These are phyloP conservation scores for Aviceda subcristata DNA, from an alignment of 2,113 vertebrate genomes.

Conservation along the genomic window DNA sequence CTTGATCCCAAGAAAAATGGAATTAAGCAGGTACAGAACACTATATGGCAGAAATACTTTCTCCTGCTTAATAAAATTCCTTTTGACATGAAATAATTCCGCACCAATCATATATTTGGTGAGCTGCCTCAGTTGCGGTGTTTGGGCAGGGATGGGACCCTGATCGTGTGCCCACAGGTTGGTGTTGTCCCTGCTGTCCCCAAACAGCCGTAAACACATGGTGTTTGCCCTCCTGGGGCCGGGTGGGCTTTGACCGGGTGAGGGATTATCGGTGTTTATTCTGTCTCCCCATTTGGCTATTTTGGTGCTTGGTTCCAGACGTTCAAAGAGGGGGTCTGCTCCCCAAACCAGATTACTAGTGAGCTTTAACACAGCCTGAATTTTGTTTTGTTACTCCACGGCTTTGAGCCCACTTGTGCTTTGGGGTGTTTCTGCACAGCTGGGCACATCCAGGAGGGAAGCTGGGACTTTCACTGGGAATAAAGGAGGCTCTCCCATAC, in stretches of 20 bases:
- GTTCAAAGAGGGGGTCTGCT: not conserved
- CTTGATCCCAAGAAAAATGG: not conserved
- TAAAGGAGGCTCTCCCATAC: not conserved
- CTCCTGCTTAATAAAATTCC: not conserved
- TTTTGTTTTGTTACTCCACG: not conserved
- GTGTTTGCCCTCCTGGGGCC: not conserved
- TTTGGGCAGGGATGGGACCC: not conserved
- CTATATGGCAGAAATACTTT: accelerated
- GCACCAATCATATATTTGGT: accelerated
- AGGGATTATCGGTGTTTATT: not conserved
- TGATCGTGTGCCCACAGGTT: accelerated
- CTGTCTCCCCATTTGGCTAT: not conserved
- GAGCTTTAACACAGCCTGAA: not conserved
- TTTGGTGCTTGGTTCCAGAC: not conserved
- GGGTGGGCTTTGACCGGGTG: not conserved
- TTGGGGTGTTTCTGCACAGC: not conserved
- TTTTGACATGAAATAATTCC: not conserved
- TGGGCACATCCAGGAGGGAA: not conserved
- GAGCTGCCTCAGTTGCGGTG: accelerated
- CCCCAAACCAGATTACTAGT: not conserved
- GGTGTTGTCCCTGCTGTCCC: not conserved
- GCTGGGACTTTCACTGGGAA: not conserved
- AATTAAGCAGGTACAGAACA: not conserved
- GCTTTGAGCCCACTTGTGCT: accelerated
- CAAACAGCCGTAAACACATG: not conserved